Conservation (phyloP, 2,797 vertebrate genomes). For the Takifugu ocellatus region DNA sequence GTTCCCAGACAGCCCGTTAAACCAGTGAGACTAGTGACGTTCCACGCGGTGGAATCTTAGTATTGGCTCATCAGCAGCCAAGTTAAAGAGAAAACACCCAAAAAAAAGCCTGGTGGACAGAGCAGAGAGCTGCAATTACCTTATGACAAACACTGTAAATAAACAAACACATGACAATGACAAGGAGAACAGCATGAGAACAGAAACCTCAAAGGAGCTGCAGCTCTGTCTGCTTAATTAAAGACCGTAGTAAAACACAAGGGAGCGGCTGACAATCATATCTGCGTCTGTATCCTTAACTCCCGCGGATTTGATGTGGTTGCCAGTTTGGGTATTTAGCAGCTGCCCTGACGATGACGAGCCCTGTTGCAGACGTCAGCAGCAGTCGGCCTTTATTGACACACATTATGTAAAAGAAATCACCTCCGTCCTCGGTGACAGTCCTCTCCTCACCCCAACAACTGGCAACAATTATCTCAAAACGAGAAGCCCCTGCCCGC, state of each 20-base stretch:
- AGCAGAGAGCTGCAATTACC: no score
- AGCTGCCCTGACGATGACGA: conserved; percentile 1
- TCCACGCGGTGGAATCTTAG: not conserved
- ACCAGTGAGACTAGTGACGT: conserved; percentile 4
- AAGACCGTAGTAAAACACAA: conserved; percentile 41
- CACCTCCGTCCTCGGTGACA: conserved; percentile 21
- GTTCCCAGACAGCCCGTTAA: not conserved
- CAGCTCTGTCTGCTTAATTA: conserved; percentile 46
- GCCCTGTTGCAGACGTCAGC: not conserved
- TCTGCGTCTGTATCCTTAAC: conserved; percentile 8
- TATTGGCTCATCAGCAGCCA: conserved; percentile 5
- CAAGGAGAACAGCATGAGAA: conserved; percentile 8
- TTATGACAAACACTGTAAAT: no score
- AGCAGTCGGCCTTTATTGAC: not conserved
- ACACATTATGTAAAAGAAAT: not conserved
- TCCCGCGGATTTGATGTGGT: conserved; percentile 16
- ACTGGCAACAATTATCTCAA: conserved; percentile 58
- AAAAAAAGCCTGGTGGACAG: no score
- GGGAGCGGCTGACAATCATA: not conserved
- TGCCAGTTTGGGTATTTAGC: conserved; percentile 14
- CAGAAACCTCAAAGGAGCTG: conserved; percentile 32
- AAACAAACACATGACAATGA: conserved; percentile 21
- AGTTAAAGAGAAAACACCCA: no score
- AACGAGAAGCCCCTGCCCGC: conserved; percentile 47
- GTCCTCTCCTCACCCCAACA: conserved; percentile 28